Percentiles rank a stretch among this genome's conserved stretches.
phyloP scores from a whole-genome alignment of 2,113 vertebrate species.

The Lampris incognitus region DNA sequence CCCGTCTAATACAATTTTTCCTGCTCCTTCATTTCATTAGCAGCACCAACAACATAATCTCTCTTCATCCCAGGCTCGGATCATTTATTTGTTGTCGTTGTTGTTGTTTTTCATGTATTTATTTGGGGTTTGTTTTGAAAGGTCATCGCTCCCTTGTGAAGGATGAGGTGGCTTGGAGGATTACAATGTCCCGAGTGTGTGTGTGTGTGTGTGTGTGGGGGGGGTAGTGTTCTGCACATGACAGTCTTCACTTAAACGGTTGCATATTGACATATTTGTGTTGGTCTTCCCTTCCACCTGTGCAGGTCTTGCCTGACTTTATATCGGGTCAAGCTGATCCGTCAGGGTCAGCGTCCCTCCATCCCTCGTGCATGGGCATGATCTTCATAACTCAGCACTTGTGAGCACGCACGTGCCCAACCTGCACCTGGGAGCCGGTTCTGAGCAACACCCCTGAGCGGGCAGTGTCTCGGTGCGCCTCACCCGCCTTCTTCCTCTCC shows the following conservation, averaged over 20 bases:
- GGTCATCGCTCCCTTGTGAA: slow-evolving; percentile 63
- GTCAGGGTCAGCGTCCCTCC: slow-evolving; percentile 26
- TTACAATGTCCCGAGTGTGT: slow-evolving; percentile 3
- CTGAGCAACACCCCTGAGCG: neutral
- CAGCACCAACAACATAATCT: slow-evolving; percentile 57
- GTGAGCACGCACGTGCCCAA: neutral
- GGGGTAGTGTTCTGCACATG: neutral
- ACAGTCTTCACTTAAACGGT: neutral
- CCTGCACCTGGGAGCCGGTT: neutral
- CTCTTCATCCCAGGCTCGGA: slow-evolving; percentile 57
- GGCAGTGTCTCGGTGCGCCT: slow-evolving; percentile 30
- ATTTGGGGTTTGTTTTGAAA: slow-evolving; percentile 47
- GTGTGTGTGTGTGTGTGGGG: slow-evolving; percentile 16
- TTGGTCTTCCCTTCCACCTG: slow-evolving; percentile 53
- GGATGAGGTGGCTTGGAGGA: slow-evolving; percentile 26
- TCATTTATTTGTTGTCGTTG: slow-evolving; percentile 30
- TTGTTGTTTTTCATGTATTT: neutral
- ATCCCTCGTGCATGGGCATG: neutral
- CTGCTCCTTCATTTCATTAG: slow-evolving; percentile 73
- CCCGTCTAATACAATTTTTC: slow-evolving; percentile 64
- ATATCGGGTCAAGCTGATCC: slow-evolving; percentile 25
- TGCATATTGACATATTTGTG: neutral
- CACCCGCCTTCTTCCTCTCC: slow-evolving; percentile 53
- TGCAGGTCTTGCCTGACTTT: slow-evolving; percentile 39
- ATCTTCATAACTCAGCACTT: no score